A percentile compares a stretch with the other conserved stretches of the same genome.
phyloP scores from a whole-genome alignment of 2,888 invertebrate species.

The Hirtodrosophila confusa region DNA sequence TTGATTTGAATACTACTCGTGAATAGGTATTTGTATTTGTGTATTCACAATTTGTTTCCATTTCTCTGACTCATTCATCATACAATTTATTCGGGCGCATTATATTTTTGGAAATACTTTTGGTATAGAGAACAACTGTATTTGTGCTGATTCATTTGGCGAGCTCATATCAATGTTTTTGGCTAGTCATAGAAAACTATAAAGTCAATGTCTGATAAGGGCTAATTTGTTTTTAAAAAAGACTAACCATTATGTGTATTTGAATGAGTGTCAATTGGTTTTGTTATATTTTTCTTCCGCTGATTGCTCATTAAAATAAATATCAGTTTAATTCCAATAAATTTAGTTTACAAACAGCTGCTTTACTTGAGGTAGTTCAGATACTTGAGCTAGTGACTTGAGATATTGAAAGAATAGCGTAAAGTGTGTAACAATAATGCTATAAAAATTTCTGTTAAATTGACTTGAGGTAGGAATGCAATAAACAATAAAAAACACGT shows the following conservation, averaged over 20 bases:
- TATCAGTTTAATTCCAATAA: not conserved
- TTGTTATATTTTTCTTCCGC: too few relatives aligned
- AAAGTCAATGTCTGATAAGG: constrained; percentile 64
- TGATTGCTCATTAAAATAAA: too few relatives aligned
- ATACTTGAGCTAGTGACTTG: too few relatives aligned
- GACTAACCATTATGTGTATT: too few relatives aligned
- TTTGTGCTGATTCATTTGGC: constrained; percentile 34
- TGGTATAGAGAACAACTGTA: constrained; percentile 19
- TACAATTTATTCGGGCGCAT: too few relatives aligned
- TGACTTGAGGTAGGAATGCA: too few relatives aligned
- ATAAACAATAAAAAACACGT: too few relatives aligned
- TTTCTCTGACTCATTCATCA: constrained; percentile 43
- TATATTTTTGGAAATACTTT: constrained; percentile 40
- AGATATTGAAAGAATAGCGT: too few relatives aligned
- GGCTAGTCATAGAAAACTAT: constrained; percentile 53
- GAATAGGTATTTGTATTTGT: constrained; percentile 13
- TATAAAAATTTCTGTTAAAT: too few relatives aligned
- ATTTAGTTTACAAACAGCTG: constrained; percentile 4
- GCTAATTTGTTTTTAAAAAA: constrained; percentile 2
- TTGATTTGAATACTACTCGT: constrained; percentile 39
- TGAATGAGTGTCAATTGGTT: too few relatives aligned
- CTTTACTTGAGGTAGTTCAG: constrained; percentile 5
- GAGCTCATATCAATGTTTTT: constrained; percentile 42
- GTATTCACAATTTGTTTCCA: constrained; percentile 17
- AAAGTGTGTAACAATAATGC: too few relatives aligned